A percentile compares a stretch with the other conserved stretches of the same genome.
Conservation (phyloP, 2,113 vertebrate genomes). For the Fukomys damarensis region DNA sequence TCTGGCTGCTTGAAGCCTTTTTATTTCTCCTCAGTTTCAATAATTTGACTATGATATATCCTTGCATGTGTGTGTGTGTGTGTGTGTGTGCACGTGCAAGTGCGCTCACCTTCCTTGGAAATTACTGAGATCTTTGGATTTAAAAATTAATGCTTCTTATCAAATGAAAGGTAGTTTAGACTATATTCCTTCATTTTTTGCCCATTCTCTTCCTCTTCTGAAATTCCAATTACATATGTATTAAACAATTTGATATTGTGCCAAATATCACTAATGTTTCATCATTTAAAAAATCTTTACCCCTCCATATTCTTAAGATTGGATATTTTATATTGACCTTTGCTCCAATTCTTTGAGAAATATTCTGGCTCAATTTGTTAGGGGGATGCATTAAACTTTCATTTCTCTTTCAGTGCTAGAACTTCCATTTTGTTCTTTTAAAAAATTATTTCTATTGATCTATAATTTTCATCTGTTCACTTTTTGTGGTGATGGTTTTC, state of each 20-base stretch:
- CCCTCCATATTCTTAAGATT: background rate
- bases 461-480: background rate
- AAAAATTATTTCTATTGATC: background rate
- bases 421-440: slow-evolving; percentile 8
- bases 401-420: slow-evolving; percentile 5
- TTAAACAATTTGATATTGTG: background rate
- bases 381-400: background rate
- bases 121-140: background rate
- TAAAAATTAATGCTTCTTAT: slow-evolving; percentile 23
- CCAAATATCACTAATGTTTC: background rate
- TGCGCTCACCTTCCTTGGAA: background rate
- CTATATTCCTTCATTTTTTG: background rate
- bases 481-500: background rate
- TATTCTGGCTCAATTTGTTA: background rate
- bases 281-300: background rate
- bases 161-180: slow-evolving; percentile 12
- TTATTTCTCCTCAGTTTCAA: background rate
- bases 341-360: background rate
- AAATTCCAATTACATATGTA: background rate
- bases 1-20: background rate
- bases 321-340: background rate
- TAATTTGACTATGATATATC: background rate
- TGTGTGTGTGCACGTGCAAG: background rate
- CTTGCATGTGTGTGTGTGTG: background rate
- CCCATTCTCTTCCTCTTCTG: background rate